Conservation (phyloP, 2,797 vertebrate species). For the Halcyon smyrnensis region DNA sequence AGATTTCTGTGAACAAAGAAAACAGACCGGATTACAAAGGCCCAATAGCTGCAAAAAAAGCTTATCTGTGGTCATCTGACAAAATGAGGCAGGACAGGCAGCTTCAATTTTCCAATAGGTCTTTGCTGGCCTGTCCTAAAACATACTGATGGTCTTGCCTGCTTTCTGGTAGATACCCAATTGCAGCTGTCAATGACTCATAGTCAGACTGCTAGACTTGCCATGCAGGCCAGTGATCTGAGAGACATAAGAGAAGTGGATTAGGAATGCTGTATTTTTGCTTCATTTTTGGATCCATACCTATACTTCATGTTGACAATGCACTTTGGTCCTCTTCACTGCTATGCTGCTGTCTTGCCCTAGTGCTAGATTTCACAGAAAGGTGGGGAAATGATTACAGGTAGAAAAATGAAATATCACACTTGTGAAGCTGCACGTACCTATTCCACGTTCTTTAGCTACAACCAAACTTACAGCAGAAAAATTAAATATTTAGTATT, state of each 20-base stretch:
- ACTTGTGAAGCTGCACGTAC: background rate
- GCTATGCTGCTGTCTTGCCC: background rate
- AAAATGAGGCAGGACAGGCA: background rate
- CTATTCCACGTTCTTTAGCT: background rate
- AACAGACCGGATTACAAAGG: background rate
- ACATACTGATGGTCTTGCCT: background rate
- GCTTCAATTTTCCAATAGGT: background rate
- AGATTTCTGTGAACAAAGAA: background rate
- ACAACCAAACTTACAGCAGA: background rate
- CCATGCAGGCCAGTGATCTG: background rate
- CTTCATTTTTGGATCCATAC: background rate
- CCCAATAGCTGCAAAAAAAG: background rate
- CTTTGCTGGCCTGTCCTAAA: background rate
- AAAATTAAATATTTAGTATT: slow-evolving; percentile 2
- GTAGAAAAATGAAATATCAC: background rate
- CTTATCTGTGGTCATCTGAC: background rate
- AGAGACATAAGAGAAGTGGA: background rate
- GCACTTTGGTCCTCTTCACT: background rate
- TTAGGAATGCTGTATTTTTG: background rate
- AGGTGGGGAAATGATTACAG: background rate
- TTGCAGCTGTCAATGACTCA: background rate
- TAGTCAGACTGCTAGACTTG: background rate
- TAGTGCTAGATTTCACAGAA: background rate
- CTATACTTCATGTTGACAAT: background rate
- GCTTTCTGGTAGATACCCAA: background rate